Conservation (phyloP, 2,797 vertebrate genomes). For the Rallus crepitans region DNA sequence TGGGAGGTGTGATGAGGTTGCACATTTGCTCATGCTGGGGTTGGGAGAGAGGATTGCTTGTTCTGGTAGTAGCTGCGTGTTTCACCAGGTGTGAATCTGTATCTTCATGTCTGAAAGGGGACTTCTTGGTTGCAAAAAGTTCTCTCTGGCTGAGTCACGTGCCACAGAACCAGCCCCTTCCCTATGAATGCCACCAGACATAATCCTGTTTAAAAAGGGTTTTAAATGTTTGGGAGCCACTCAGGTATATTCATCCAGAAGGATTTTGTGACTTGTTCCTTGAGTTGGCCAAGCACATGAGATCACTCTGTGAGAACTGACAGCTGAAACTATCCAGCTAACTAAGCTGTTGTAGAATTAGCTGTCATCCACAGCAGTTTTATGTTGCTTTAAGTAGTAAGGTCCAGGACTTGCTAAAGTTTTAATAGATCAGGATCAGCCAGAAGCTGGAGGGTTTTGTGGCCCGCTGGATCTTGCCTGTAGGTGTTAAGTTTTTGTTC, state of each 20-base stretch:
- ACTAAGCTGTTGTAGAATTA: not conserved
- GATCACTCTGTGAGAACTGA: not conserved
- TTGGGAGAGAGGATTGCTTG: not conserved
- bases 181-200: not conserved
- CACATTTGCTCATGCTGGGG: fast-evolving
- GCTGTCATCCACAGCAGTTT: not conserved
- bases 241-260: not conserved
- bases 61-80: not conserved
- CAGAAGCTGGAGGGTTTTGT: not conserved
- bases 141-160: not conserved
- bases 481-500: not conserved
- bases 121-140: not conserved
- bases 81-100: not conserved
- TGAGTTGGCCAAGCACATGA: not conserved
- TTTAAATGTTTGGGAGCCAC: not conserved
- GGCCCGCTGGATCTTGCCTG: not conserved
- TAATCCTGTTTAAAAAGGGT: not conserved
- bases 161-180: too few species aligned
- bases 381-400: not conserved
- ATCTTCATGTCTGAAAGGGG: not conserved
- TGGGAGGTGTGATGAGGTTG: not conserved
- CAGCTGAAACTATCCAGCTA: not conserved
- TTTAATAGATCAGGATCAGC: not conserved
- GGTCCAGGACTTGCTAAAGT: not conserved
- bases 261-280: not conserved